These are phyloP conservation scores for Progne subis DNA, from an alignment of 2,113 vertebrate genomes.

Conservation along the genomic window DNA sequence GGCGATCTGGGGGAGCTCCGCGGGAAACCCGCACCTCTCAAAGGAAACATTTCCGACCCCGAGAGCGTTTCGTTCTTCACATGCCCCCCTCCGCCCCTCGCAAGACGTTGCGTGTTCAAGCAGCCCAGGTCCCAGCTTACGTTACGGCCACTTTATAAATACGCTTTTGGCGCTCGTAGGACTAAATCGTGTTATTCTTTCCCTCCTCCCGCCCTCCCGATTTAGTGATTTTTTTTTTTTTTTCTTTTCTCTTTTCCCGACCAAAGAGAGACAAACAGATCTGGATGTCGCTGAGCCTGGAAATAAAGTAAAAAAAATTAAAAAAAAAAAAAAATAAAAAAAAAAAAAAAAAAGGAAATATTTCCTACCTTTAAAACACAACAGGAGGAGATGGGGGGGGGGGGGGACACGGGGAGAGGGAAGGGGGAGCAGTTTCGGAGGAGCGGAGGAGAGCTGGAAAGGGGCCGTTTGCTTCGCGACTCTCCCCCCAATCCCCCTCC, in stretches of 20 bases:
- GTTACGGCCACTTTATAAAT: slow-evolving; percentile 84
- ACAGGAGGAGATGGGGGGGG: slow-evolving; percentile 58
- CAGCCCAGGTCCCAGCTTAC: background rate
- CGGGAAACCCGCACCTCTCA: slow-evolving; percentile 23
- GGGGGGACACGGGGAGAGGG: background rate
- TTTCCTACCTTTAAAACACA: slow-evolving; percentile 83
- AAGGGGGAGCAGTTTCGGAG: background rate
- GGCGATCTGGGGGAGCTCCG: background rate
- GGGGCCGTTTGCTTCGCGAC: slow-evolving; percentile 32
- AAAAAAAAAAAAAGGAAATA: background rate
- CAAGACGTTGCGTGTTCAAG: background rate
- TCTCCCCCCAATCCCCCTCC: background rate
- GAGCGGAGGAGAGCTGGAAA: background rate
- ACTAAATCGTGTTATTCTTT: background rate
- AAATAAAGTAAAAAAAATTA: slow-evolving; percentile 61
- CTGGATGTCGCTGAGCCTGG: background rate
- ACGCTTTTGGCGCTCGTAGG: slow-evolving; percentile 48
- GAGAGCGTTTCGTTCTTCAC: background rate
- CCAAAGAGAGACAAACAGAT: background rate
- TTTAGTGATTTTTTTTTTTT: background rate
- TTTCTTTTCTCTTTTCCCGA: background rate
- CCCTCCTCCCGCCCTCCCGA: background rate
- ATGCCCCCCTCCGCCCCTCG: no score
- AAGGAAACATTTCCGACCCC: slow-evolving; percentile 19
- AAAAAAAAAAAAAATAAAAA: background rate